phyloP scores from a whole-genome alignment of 2,113 vertebrate species.

The Embiotoca jacksoni region DNA sequence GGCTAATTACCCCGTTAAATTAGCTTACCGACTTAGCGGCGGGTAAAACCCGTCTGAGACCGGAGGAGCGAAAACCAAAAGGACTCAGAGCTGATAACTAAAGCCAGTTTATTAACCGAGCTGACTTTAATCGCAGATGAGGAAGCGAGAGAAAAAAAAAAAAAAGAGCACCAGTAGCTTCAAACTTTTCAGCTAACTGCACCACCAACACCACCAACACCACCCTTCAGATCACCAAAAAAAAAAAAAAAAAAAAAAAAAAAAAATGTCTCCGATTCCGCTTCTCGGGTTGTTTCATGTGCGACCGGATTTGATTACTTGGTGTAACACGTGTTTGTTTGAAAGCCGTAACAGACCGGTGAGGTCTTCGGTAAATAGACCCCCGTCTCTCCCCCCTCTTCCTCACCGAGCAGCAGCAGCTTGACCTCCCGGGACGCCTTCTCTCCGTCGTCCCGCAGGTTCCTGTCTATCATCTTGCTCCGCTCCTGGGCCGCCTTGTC shows the following conservation, averaged over 20 bases:
- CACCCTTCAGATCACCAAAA: background rate
- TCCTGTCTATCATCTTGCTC: slow-evolving; percentile 98
- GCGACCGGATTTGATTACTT: too few species aligned
- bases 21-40: slow-evolving; percentile 44
- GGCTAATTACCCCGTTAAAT: slow-evolving; percentile 64
- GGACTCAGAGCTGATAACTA: background rate
- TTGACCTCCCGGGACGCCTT: slow-evolving; percentile 97
- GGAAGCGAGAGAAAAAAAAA: background rate
- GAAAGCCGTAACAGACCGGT: too few species aligned
- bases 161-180: background rate
- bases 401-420: slow-evolving; percentile 94
- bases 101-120: background rate
- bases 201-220: background rate
- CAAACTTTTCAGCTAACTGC: slow-evolving; percentile 47
- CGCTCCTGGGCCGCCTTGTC: slow-evolving; percentile 97
- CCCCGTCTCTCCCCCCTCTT: slow-evolving; percentile 73
- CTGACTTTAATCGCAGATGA: background rate
- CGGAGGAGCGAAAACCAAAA: background rate
- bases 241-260: too few species aligned
- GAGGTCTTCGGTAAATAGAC: slow-evolving; percentile 24
- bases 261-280: slow-evolving; percentile 7
- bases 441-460: slow-evolving; percentile 96
- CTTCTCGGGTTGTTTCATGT: background rate
- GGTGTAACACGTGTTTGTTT: too few species aligned
- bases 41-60: too few species aligned